These are phyloP conservation scores for Lasiurus borealis DNA, from an alignment of 2,113 vertebrate genomes.

Conservation along the genomic window DNA sequence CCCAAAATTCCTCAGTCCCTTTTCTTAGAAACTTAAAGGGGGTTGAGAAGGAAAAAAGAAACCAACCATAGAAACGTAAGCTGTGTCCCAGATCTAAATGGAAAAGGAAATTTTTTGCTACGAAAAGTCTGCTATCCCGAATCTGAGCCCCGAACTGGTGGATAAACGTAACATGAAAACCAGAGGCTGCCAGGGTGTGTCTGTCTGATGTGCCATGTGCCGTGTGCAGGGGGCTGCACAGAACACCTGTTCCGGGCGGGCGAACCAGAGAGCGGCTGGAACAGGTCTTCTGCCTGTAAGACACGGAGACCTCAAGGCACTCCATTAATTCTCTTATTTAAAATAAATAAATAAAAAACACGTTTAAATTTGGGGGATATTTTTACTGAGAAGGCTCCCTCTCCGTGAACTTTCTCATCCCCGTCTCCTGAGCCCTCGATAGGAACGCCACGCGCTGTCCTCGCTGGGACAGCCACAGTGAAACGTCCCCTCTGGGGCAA, in stretches of 20 bases:
- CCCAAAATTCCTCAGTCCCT: not conserved
- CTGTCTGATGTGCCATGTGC: rapidly evolving
- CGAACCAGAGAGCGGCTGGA: rapidly evolving
- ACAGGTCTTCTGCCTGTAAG: not conserved
- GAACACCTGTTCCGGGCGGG: no score
- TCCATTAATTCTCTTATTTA: no score
- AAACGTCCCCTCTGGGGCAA: not conserved
- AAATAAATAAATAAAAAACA: no score
- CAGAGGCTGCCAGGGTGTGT: not conserved
- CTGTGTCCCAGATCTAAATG: not conserved
- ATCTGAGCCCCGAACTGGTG: not conserved
- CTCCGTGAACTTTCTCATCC: not conserved
- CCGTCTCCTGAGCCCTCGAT: not conserved
- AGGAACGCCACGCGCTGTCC: not conserved
- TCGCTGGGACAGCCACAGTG: not conserved
- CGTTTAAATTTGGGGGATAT: not conserved
- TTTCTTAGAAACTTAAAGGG: not conserved
- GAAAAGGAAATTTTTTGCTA: not conserved
- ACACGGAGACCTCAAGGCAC: not conserved
- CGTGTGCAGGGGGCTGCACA: no score
- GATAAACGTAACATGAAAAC: not conserved
- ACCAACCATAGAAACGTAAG: not conserved
- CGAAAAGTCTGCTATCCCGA: not conserved
- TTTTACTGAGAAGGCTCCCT: not conserved
- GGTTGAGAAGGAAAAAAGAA: not conserved